Base-by-base conservation (phyloP, 2,888 invertebrate genomes). In the Aphrophora alni region DNA sequence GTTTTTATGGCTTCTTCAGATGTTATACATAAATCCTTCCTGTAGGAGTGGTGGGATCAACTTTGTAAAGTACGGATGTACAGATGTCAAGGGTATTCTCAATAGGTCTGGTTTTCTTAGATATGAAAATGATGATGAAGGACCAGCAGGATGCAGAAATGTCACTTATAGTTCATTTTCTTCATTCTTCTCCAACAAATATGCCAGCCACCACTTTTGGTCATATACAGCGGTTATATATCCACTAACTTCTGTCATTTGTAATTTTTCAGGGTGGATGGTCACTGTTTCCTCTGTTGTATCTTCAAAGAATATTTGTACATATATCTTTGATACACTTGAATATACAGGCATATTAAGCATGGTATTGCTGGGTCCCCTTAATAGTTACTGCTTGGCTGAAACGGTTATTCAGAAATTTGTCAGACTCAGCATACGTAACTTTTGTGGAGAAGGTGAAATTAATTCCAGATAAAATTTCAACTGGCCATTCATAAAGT, bases 61-160 rank as follows among this genome's bases (percentile, higher is more conserved):
- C 33, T 33, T 33, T 33, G 8, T 8, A 33, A 33, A 33, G 33
- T 33, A 33, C 5, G 5, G 24, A 12, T 5, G 5, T 68, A 68
- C 68, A 68, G 3, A 3, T 68, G 68, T 24, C 68, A 68, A 10
- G 3, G 24, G 68, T 68, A 68, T 68, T 10, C 68, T 5, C 68
- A 68, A 68, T 24, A 33, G 3, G 33, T 33, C 33, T 8, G 33
- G 33, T 33, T 33, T 33, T 33, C 33, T 33, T 33, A 8, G 68
- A 68, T 68, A 68, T 68, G 68, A 68, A 68, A 68, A 68, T 68
- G 68, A 68, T 68, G 68, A 68, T 68, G 68, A 68, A 68, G 68
- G 68, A 68, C 68, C 68, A 7, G 68, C 68, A 12, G 68, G 24
- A 24, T 68, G 68, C 68, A 68, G 68, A 68, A 24, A 68, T 68